A percentile compares a stretch with the other conserved stretches of the same genome.
Conservation (phyloP, 23 tunicate species). For the Styela clava region DNA sequence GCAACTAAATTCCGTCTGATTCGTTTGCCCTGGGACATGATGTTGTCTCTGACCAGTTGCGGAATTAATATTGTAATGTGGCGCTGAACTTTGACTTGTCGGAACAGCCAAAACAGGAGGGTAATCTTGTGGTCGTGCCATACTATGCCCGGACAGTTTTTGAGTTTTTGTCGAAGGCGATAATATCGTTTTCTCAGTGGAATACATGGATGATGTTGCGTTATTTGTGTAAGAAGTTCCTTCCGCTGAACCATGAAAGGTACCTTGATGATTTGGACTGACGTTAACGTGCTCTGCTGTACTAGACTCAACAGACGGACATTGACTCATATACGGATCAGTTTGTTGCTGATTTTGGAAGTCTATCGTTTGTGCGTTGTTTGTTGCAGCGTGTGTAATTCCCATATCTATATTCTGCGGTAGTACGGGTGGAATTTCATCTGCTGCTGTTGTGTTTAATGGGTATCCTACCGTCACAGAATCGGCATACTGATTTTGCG, state of each 20-base stretch:
- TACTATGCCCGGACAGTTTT: background rate
- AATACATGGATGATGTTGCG: background rate
- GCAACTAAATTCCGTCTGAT: slow-evolving; percentile 11
- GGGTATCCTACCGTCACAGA: background rate
- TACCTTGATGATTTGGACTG: background rate
- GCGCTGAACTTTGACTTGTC: background rate
- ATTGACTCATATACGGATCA: slow-evolving; percentile 4
- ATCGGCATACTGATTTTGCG: background rate
- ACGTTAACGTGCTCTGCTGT: background rate
- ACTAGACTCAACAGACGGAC: slow-evolving; percentile 4
- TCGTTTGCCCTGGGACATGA: background rate
- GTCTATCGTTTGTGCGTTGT: background rate
- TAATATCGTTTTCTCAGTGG: slow-evolving; percentile 1
- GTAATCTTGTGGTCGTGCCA: background rate
- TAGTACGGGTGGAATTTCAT: background rate
- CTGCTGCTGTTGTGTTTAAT: background rate
- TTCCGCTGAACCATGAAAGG: background rate
- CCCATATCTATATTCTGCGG: background rate
- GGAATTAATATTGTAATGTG: background rate
- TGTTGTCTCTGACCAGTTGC: slow-evolving; percentile 5
- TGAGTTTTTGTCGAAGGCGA: background rate
- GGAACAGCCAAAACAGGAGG: background rate
- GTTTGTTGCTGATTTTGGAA: slow-evolving; percentile 1
- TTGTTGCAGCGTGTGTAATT: background rate
- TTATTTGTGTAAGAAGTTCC: background rate